Conservation (phyloP, 2,113 vertebrate genomes). For the Pseudorhombus dupliciocellatus region DNA sequence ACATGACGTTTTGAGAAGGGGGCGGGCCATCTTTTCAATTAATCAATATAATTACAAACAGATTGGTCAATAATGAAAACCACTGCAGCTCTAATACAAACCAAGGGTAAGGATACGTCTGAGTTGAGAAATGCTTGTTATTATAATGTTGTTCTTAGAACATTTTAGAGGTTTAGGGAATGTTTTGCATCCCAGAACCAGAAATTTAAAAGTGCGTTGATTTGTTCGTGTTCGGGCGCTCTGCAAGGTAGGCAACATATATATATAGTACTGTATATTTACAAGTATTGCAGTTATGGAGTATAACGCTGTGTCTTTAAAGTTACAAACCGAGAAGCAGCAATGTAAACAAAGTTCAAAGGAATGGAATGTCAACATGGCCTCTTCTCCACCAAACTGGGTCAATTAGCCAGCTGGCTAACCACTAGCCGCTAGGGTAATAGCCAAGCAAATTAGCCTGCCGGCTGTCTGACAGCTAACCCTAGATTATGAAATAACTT, state of each 20-base stretch:
- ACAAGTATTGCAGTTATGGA: neutral
- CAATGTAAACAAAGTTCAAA: constrained; percentile 49
- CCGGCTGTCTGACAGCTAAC: constrained; percentile 16
- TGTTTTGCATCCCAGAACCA: neutral
- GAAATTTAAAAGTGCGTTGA: neutral
- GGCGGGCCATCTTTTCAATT: too few relatives aligned
- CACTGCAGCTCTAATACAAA: too few relatives aligned
- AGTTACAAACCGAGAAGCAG: constrained; percentile 15
- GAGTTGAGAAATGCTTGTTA: neutral
- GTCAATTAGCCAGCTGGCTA: constrained; percentile 62
- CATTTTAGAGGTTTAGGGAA: neutral
- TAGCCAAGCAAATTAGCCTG: constrained; percentile 71
- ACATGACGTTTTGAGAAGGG: too few relatives aligned
- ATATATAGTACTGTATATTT: neutral
- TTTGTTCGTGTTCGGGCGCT: neutral
- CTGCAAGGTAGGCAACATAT: neutral
- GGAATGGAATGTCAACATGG: constrained; percentile 45
- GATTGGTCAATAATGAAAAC: too few relatives aligned
- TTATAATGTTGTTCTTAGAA: neutral
- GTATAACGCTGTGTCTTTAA: neutral
- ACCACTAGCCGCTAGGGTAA: constrained; percentile 65
- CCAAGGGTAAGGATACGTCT: too few relatives aligned
- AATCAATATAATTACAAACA: too few relatives aligned
- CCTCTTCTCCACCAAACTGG: constrained; percentile 55
- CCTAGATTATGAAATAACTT: constrained; percentile 9